Base-by-base conservation (phyloP, 2,888 invertebrate genomes). In the Trileptium ribeirensis region DNA sequence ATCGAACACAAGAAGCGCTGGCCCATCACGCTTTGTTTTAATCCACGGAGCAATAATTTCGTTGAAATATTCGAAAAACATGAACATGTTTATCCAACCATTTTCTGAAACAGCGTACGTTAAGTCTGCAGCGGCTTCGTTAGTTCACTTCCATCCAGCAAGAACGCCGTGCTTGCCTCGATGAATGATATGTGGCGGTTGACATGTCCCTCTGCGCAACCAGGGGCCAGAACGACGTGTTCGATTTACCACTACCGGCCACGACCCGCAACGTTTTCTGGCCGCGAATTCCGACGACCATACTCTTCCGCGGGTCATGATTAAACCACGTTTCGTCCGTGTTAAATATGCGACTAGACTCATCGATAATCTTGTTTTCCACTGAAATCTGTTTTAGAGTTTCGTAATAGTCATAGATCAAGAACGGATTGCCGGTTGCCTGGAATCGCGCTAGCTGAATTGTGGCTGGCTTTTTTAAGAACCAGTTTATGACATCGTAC, bases 91-190 rank as follows among this genome's bases (percentile, higher is more conserved):
- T 8, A 70, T 70, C 70, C 70, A 70, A n/a, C 70, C 70, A 70
- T 70, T 70, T 15, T 70, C 70, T 33, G 70, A 70, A 8, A 70
- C 70, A n/a, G 70, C n/a, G n/a, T n/a, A n/a, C n/a, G n/a, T n/a
- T n/a, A n/a, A n/a, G n/a, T n/a, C n/a, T n/a, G n/a, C n/a, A n/a
- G 70, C 33, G 29, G 8, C 8, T 3, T 70, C 31, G 36, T 31
- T 31, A 8, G 70, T 70, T 19, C 36, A 31, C 29, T 8, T 36
- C 15, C 70, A 36, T 36, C 70, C 29, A 8, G 70, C 29, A 70
- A 8, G 3, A 8, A 33, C 15, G 33, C 29, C 15, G 29, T 36
- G 70, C 70, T 15, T 70, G 15, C 70, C 70, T 36, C 36, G 29
- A 29, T 19, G 8, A 19, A 70, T 70, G 8, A 70, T 29, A 8